Evolutionary conservation across 2,113 vertebrate species (phyloP).

Genomic region (Mesembrinibis cayennensis): DNA sequence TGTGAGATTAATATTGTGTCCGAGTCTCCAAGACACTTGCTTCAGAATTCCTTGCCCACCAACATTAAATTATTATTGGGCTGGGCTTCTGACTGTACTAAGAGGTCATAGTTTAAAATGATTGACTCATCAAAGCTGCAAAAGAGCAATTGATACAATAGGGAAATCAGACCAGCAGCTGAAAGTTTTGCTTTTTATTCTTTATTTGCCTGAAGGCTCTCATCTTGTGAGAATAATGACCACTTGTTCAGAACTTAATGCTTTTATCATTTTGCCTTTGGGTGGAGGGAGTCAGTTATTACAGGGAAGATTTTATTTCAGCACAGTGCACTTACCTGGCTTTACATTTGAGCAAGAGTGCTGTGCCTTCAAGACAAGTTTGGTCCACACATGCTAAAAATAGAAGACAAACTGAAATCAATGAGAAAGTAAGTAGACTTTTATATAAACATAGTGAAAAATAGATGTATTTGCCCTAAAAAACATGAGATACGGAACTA

Average conservation of each 20-base stretch:
- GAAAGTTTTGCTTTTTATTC: neutral
- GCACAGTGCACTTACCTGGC: neutral
- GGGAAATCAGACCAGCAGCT: neutral
- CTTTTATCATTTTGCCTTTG: neutral
- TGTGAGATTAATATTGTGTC: neutral
- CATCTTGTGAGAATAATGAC: neutral
- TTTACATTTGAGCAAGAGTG: neutral
- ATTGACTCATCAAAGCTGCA: neutral
- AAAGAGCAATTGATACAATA: neutral
- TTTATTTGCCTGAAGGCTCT: neutral
- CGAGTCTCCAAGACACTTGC: neutral
- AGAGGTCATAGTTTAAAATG: neutral
- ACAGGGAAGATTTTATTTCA: neutral
- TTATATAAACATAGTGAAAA: neutral
- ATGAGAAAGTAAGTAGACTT: neutral
- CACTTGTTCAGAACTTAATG: neutral
- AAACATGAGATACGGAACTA: neutral
- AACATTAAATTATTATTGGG: neutral
- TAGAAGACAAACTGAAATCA: neutral
- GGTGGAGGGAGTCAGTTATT: neutral
- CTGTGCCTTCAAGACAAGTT: neutral
- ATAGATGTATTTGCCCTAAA: neutral
- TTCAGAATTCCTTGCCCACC: neutral
- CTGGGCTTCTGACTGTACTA: neutral
- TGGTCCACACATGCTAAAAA: neutral